phyloP scores from a whole-genome alignment of 2,113 vertebrate species.

The Leptobrachium leishanense region DNA sequence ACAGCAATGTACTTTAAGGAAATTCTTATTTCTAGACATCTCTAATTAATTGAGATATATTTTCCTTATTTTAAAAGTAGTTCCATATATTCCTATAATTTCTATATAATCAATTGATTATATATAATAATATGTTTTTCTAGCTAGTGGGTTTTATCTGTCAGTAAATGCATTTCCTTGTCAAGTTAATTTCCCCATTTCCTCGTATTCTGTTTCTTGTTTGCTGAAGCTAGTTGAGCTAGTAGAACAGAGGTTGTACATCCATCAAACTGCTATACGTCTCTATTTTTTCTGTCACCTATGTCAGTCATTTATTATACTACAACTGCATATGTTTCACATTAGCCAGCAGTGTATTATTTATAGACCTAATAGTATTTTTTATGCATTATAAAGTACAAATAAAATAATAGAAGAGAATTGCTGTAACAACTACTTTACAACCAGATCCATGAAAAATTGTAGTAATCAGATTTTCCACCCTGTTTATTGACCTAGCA shows the following conservation, averaged over 20 bases:
- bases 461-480: too few species aligned
- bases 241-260: constrained; percentile 29
- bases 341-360: constrained; percentile 25
- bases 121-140: neutral
- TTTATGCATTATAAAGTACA: constrained; percentile 34
- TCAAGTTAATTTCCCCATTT: constrained; percentile 37
- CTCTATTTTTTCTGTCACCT: constrained; percentile 37
- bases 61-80: too few species aligned
- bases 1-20: too few species aligned
- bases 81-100: too few species aligned
- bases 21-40: too few species aligned
- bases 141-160: constrained; percentile 5
- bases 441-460: neutral
- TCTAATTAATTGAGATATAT: too few species aligned
- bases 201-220: constrained; percentile 37
- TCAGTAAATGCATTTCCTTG: constrained; percentile 32
- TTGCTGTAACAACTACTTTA: constrained; percentile 13
- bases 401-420: neutral
- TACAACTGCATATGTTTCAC: constrained; percentile 22
- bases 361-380: constrained; percentile 11
- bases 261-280: constrained; percentile 19
- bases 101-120: too few species aligned
- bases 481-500: too few species aligned
- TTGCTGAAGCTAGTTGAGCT: constrained; percentile 37
- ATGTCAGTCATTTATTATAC: constrained; percentile 41